Conservation (phyloP, 2,888 invertebrate species). For the Cremastinae sp. region DNA sequence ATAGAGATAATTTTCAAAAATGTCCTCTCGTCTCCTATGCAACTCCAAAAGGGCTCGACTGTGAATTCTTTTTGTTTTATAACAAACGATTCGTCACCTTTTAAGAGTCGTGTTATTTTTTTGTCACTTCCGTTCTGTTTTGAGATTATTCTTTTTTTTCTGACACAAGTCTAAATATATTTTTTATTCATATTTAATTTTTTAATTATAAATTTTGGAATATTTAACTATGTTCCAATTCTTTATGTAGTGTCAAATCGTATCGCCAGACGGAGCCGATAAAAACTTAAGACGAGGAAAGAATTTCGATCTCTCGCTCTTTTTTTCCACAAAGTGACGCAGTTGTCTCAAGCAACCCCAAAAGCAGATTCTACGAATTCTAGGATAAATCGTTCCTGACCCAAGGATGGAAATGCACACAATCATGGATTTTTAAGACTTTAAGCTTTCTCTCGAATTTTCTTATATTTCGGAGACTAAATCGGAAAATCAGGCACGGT, state of each 20-base stretch:
- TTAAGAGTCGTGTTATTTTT: background rate
- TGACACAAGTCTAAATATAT: background rate
- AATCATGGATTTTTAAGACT: constrained; percentile 18
- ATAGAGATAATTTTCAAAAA: constrained; percentile 36
- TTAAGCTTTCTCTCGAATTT: constrained; percentile 50
- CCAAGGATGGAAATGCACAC: constrained; percentile 35
- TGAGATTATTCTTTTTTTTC: constrained; percentile 3
- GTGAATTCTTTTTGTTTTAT: constrained; percentile 1
- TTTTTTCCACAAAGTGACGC: constrained; percentile 18
- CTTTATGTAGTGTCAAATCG: no score
- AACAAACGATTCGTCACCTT: constrained; percentile 4
- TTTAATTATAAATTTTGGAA: no score
- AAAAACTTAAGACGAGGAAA: constrained; percentile 43
- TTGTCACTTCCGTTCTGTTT: constrained; percentile 23
- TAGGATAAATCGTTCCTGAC: constrained; percentile 52
- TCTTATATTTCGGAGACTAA: constrained; percentile 26
- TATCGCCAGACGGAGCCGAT: constrained; percentile 47
- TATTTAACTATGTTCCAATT: no score
- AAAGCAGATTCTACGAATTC: constrained; percentile 52
- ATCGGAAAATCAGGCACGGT: constrained; percentile 52
- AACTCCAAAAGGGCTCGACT: constrained; percentile 30
- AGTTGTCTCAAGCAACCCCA: constrained; percentile 36
- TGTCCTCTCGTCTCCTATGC: background rate
- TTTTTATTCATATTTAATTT: background rate
- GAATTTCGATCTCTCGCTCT: constrained; percentile 38